phyloP scores from a whole-genome alignment of 1,140 invertebrate genomes.

The Bombus ignitus region DNA sequence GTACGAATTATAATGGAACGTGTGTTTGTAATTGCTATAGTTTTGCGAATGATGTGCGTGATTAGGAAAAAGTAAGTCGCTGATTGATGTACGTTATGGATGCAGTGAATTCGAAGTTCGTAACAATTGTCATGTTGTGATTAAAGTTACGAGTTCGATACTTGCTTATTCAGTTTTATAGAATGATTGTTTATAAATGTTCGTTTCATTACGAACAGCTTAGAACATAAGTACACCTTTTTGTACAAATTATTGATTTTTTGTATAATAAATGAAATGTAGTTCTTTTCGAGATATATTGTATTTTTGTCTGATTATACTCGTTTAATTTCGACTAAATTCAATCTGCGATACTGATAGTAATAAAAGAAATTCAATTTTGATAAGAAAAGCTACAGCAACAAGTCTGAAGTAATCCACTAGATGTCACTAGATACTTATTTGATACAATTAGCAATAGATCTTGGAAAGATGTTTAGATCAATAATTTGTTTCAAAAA shows the following conservation, averaged over 20 bases:
- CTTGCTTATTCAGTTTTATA: constrained; percentile 32
- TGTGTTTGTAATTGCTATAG: constrained; percentile 20
- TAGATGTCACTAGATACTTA: no score
- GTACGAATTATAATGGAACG: constrained; percentile 21
- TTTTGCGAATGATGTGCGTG: neutral
- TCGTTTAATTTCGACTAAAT: neutral
- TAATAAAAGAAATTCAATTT: no score
- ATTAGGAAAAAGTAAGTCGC: neutral
- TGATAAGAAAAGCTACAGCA: neutral
- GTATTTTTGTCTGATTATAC: neutral
- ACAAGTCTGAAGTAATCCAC: neutral
- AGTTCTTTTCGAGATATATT: constrained; percentile 56
- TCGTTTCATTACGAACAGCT: constrained; percentile 31
- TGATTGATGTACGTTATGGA: constrained; percentile 9
- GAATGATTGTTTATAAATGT: constrained; percentile 42
- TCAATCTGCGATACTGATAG: no score
- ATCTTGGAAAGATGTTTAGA: neutral
- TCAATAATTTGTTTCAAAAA: no score
- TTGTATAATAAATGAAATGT: constrained; percentile 74
- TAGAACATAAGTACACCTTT: constrained; percentile 63
- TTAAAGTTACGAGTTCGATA: constrained; percentile 20
- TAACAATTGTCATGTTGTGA: constrained; percentile 5
- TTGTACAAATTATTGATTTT: constrained; percentile 73
- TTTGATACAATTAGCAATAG: neutral
- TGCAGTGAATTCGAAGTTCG: constrained; percentile 5